These are phyloP conservation scores for Lasioglossum morio DNA, from an alignment of 2,888 invertebrate genomes.

Conservation along the genomic window DNA sequence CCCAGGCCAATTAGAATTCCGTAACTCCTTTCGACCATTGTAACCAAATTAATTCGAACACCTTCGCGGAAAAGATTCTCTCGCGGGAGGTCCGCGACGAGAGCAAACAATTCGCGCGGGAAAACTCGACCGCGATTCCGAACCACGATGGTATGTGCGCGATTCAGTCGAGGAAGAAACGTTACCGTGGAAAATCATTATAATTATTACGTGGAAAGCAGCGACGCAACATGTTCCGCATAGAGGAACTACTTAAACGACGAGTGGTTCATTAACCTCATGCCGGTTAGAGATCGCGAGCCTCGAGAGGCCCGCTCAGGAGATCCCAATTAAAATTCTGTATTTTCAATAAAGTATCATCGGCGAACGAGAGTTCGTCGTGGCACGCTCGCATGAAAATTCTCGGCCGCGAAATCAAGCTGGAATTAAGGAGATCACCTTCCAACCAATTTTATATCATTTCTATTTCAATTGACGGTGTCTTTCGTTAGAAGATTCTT, in stretches of 20 bases:
- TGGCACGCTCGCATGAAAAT: background rate
- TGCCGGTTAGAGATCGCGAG: constrained; percentile 39
- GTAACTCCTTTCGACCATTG: constrained; percentile 28
- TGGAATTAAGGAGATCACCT: background rate
- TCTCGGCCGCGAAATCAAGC: background rate
- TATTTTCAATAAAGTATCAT: constrained; percentile 59
- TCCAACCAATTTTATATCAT: background rate
- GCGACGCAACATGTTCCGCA: constrained; percentile 37
- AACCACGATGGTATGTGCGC: background rate
- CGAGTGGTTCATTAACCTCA: constrained; percentile 64
- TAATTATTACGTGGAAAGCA: constrained; percentile 36
- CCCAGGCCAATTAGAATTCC: constrained; percentile 55
- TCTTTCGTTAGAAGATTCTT: background rate
- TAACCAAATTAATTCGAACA: constrained; percentile 27
- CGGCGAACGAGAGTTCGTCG: constrained; percentile 17
- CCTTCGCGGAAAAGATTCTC: background rate
- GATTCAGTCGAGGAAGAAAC: constrained; percentile 14
- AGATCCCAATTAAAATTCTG: constrained; percentile 63
- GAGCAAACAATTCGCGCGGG: constrained; percentile 13
- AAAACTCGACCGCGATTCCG: constrained; percentile 1
- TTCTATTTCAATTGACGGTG: background rate
- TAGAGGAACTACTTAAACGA: constrained; percentile 46
- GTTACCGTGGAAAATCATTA: constrained; percentile 32
- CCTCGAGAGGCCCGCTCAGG: constrained; percentile 30
- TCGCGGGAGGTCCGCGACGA: background rate